These are phyloP conservation scores for Apocrypta bakeri DNA, from an alignment of 1,140 invertebrate species.

Conservation along the genomic window DNA sequence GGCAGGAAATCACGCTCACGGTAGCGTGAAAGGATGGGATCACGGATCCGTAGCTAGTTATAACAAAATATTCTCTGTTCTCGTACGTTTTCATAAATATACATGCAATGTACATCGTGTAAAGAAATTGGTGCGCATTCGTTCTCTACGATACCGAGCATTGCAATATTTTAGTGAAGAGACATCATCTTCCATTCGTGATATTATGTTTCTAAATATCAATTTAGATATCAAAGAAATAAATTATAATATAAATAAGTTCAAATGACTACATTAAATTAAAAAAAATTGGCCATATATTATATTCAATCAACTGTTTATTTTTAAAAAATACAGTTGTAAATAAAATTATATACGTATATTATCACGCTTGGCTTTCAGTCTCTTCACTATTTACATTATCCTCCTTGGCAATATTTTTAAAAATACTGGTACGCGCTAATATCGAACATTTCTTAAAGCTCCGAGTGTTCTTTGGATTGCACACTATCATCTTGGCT, in stretches of 20 bases:
- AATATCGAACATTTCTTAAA: constrained; percentile 23
- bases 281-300: too few relatives aligned
- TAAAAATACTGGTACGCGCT: constrained; percentile 2
- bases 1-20: constrained; percentile 9
- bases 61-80: constrained; percentile 29
- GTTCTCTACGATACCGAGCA: neutral
- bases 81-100: neutral
- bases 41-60: neutral
- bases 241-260: neutral
- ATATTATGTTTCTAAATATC: neutral
- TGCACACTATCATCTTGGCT: constrained; percentile 38
- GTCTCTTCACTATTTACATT: neutral
- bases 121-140: neutral
- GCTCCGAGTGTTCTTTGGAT: constrained; percentile 29
- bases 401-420: constrained; percentile 1
- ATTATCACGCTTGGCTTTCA: neutral
- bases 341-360: neutral
- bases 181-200: neutral
- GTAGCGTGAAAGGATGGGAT: neutral
- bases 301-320: neutral
- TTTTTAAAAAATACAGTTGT: neutral
- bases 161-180: neutral
- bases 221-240: neutral
- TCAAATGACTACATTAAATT: neutral
- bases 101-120: neutral